A percentile compares a stretch with the other conserved stretches of the same genome.
Evolutionary conservation across 2,888 invertebrate species (phyloP).

Genomic region (Pollenia angustigena): DNA sequence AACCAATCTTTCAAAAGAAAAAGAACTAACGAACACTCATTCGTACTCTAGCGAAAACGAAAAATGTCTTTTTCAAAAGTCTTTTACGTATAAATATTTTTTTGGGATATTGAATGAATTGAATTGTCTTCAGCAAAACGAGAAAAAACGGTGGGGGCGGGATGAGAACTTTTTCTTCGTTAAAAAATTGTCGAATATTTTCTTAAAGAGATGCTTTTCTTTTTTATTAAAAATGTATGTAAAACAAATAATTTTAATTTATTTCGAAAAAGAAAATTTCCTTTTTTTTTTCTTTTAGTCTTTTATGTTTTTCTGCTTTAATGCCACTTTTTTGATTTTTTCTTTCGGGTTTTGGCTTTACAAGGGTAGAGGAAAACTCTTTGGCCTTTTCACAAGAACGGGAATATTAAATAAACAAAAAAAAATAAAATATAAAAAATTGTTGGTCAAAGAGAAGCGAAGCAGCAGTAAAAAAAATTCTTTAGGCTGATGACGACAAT

Average conservation of each 20-base stretch:
- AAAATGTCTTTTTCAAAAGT: slow-evolving; percentile 13
- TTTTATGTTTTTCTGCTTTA: slow-evolving; percentile 11
- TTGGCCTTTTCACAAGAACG: slow-evolving; percentile 40
- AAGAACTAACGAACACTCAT: slow-evolving; percentile 2
- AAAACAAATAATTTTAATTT: too few relatives aligned
- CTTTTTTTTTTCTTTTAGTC: slow-evolving; percentile 11
- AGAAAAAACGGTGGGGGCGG: background rate
- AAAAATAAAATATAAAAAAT: slow-evolving; percentile 19
- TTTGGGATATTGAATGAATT: slow-evolving; percentile 42
- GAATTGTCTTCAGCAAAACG: slow-evolving; percentile 9
- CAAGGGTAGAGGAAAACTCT: slow-evolving; percentile 38
- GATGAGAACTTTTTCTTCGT: background rate
- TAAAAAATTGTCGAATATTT: background rate
- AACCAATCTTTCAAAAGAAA: slow-evolving; percentile 24
- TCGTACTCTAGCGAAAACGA: background rate
- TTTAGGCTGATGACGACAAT: slow-evolving; percentile 65
- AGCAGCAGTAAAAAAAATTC: slow-evolving; percentile 2
- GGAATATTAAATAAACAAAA: slow-evolving; percentile 16
- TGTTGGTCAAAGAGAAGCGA: slow-evolving; percentile 11
- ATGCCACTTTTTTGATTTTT: background rate
- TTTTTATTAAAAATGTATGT: too few relatives aligned
- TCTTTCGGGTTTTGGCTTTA: background rate
- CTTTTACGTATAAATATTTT: slow-evolving; percentile 42
- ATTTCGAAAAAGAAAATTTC: background rate
- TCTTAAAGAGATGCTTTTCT: slow-evolving; percentile 16